Evolutionary conservation across 2,797 vertebrate species (phyloP).

Genomic region (Pseudomugil gertrudae): DNA sequence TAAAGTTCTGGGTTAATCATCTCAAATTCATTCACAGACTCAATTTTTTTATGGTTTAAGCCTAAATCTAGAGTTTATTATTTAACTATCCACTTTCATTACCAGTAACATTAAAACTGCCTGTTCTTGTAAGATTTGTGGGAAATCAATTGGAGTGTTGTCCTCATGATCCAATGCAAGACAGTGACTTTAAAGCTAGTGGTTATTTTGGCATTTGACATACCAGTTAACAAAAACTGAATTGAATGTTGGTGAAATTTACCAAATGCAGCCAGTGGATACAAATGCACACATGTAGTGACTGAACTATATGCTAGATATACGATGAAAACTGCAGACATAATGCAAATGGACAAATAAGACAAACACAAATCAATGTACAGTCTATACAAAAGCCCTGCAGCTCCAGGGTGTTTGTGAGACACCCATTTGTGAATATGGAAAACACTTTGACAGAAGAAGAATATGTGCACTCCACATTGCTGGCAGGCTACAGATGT

Average conservation of each 20-base stretch:
- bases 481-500: constrained; percentile 18
- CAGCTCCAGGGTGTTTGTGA: constrained; percentile 1
- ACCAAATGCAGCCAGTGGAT: constrained; percentile 40
- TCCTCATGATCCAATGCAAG: background rate
- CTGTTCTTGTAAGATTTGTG: background rate
- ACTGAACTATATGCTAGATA: constrained; percentile 38
- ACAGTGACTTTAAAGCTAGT: background rate
- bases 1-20: background rate
- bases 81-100: background rate
- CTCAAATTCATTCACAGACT: background rate
- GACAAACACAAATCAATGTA: constrained; percentile 25
- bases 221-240: constrained; percentile 47
- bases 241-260: constrained; percentile 50
- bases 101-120: background rate
- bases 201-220: constrained; percentile 18
- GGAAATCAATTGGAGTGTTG: background rate
- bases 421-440: constrained; percentile 15
- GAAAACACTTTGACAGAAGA: constrained; percentile 14
- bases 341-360: constrained; percentile 35
- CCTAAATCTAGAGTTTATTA: background rate
- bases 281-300: constrained; percentile 44
- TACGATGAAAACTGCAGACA: constrained; percentile 6
- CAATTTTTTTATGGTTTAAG: background rate
- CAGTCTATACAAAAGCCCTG: constrained; percentile 19
- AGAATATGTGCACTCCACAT: constrained; percentile 11